Evolutionary conservation across 2,797 vertebrate species (phyloP).

Genomic region (Aldrovandia affinis): DNA sequence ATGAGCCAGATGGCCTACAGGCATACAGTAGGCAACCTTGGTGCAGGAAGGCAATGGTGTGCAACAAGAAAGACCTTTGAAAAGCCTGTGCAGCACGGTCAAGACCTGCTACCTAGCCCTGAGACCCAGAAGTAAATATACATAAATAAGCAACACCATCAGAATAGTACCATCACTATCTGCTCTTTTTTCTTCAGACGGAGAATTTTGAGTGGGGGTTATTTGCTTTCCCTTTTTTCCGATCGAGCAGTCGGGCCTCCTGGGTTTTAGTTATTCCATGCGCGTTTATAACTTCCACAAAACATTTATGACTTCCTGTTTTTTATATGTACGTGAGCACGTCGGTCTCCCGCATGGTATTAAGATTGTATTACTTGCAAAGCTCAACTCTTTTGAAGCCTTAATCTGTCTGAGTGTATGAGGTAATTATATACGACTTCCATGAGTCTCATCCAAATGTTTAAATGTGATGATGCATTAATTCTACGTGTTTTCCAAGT

Average conservation of each 20-base stretch:
- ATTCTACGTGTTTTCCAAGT: conserved; percentile 40
- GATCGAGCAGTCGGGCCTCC: neutral
- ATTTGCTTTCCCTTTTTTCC: neutral
- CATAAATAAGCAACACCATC: conserved; percentile 16
- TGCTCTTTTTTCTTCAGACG: neutral
- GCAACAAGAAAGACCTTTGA: conserved; percentile 51
- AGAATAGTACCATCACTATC: neutral
- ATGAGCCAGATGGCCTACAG: conserved; percentile 58
- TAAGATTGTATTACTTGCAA: conserved; percentile 17
- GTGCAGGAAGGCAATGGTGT: conserved; percentile 55
- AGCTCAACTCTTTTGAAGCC: conserved; percentile 17
- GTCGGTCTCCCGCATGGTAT: neutral
- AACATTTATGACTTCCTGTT: conserved; percentile 16
- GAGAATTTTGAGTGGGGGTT: neutral
- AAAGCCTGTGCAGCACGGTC: conserved; percentile 46
- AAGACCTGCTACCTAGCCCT: conserved; percentile 38
- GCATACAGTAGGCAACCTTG: conserved; percentile 48
- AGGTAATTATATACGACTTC: conserved; percentile 29
- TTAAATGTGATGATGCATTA: conserved; percentile 32
- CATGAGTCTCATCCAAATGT: neutral
- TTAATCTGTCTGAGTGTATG: conserved; percentile 25
- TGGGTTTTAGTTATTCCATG: conserved; percentile 7
- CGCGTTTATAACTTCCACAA: neutral
- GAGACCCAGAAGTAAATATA: conserved; percentile 43
- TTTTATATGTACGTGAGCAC: neutral